Conservation (phyloP, 2,113 vertebrate species). For the Elgaria multicarinata region DNA sequence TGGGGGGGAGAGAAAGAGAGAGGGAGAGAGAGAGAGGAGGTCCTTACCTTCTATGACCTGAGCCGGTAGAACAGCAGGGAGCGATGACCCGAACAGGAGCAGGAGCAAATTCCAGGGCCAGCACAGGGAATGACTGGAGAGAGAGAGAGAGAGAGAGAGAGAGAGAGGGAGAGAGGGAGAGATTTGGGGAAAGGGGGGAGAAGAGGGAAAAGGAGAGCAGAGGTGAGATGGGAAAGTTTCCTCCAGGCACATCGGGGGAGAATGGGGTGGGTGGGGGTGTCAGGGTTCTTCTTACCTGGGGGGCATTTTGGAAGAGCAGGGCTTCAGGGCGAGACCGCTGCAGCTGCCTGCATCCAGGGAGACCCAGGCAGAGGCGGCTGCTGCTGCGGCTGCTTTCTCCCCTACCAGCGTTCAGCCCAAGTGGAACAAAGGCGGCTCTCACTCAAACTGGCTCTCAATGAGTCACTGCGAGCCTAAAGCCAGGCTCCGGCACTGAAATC, state of each 20-base stretch:
- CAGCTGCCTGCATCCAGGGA: too few species aligned
- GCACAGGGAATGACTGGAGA: constrained; percentile 56
- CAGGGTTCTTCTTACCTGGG: constrained; percentile 69
- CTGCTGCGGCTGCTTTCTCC: constrained; percentile 48
- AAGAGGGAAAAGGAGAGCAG: fast-evolving
- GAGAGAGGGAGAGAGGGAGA: too few species aligned
- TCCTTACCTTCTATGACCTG: constrained; percentile 77
- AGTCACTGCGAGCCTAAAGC: constrained; percentile 63
- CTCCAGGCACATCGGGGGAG: neutral
- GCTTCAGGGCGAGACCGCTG: too few species aligned
- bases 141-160: too few species aligned
- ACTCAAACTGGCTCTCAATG: constrained; percentile 64
- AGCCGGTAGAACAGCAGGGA: constrained; percentile 53
- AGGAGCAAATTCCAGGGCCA: constrained; percentile 60
- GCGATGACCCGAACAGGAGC: constrained; percentile 58
- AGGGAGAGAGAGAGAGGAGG: constrained; percentile 6
- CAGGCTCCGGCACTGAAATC: constrained; percentile 72
- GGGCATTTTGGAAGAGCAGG: constrained; percentile 65
- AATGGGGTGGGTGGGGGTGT: too few species aligned
- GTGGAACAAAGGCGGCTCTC: constrained; percentile 78
- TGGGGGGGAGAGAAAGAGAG: neutral
- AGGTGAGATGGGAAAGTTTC: constrained; percentile 22
- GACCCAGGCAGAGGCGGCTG: too few species aligned
- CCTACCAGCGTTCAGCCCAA: constrained; percentile 62
- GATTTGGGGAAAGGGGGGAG: neutral